Conservation (phyloP, 1,140 invertebrate genomes). For the Tenebrio molitor region DNA sequence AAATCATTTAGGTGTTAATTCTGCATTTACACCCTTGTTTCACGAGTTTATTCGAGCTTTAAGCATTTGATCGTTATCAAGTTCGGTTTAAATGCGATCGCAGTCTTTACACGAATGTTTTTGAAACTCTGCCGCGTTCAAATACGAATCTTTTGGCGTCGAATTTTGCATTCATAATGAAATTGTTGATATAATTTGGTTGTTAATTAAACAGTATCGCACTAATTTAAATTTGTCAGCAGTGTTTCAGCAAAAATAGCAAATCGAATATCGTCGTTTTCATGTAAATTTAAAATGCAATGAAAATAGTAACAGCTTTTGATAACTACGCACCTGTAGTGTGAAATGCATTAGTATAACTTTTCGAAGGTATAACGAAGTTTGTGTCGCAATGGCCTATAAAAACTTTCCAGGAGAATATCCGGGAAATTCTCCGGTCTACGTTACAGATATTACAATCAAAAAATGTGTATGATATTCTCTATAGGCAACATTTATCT, state of each 20-base stretch:
- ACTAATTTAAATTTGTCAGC: too few species aligned
- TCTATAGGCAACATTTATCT: too few species aligned
- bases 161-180: too few species aligned
- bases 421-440: not conserved
- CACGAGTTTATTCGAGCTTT: conserved; percentile 10
- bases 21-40: conserved; percentile 2
- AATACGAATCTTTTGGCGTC: too few species aligned
- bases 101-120: too few species aligned
- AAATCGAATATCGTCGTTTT: not conserved
- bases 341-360: not conserved
- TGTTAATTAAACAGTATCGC: too few species aligned
- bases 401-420: conserved; percentile 10
- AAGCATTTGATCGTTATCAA: not conserved
- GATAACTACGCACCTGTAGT: conserved; percentile 14
- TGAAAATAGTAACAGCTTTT: not conserved
- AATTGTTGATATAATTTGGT: too few species aligned
- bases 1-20: conserved; percentile 27
- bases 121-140: too few species aligned
- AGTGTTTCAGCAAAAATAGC: too few species aligned
- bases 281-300: conserved; percentile 18
- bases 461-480: too few species aligned
- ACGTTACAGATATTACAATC: too few species aligned
- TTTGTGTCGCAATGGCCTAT: conserved; percentile 23
- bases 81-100: too few species aligned
- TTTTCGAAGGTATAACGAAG: conserved; percentile 10